phyloP scores from a whole-genome alignment of 37 sponge, comb jelly and placozoan species.

The Cladorhizidae sp. region DNA sequence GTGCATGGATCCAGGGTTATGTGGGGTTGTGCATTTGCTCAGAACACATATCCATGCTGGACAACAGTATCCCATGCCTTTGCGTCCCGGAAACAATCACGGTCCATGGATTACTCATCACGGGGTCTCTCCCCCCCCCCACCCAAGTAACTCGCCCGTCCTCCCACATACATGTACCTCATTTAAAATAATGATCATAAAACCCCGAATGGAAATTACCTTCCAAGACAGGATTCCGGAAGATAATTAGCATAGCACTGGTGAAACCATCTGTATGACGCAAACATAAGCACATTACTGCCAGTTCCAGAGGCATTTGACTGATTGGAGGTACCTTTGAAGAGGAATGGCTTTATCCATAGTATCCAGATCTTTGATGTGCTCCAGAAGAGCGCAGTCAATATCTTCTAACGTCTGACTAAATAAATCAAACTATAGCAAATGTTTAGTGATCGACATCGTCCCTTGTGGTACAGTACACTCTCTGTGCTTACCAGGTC shows the following conservation, averaged over 20 bases:
- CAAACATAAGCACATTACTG: not conserved
- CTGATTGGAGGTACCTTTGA: not conserved
- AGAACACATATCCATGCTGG: too few relatives aligned
- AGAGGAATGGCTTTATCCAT: constrained; percentile 24
- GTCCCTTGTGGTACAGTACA: too few relatives aligned
- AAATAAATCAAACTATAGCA: not conserved
- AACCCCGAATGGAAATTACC: too few relatives aligned
- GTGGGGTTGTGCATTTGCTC: too few relatives aligned
- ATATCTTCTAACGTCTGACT: constrained; percentile 9
- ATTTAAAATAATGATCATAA: too few relatives aligned
- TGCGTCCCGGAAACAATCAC: too few relatives aligned
- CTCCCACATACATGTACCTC: too few relatives aligned
- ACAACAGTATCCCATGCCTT: too few relatives aligned
- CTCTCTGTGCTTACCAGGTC: not conserved
- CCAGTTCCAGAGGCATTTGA: not conserved
- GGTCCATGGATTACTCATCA: too few relatives aligned
- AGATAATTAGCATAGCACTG: constrained; percentile 41
- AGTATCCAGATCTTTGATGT: constrained; percentile 18
- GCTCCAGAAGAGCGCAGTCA: constrained; percentile 30
- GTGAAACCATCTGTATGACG: constrained; percentile 46
- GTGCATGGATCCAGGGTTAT: too few relatives aligned
- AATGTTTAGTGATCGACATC: not conserved
- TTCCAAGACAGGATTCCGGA: constrained; percentile 42
- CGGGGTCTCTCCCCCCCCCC: too few relatives aligned
- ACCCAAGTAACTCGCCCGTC: too few relatives aligned